Conservation (phyloP, 2,888 invertebrate genomes). For the Malthinus flaveolus region DNA sequence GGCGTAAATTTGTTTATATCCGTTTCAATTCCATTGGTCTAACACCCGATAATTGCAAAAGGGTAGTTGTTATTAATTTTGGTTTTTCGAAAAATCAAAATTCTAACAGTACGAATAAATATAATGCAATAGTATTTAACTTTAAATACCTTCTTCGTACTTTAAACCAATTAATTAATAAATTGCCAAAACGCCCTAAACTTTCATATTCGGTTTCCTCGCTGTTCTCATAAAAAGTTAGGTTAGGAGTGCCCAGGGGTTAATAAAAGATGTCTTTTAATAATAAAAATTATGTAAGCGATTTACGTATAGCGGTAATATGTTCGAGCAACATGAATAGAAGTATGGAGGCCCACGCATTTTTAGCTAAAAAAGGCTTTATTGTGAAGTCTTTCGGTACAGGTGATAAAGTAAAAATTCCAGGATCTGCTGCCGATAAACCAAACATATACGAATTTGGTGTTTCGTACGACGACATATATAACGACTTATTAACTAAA, state of each 20-base stretch:
- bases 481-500: slow-evolving; percentile 86
- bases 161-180: no score
- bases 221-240: not conserved
- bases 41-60: no score
- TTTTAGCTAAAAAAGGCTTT: slow-evolving; percentile 95
- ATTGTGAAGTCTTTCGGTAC: slow-evolving; percentile 93
- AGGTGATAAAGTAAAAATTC: slow-evolving; percentile 94
- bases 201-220: no score
- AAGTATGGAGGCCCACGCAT: slow-evolving; percentile 99
- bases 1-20: no score
- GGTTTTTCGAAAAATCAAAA: no score
- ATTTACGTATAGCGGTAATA: slow-evolving; percentile 87
- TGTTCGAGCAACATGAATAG: slow-evolving; percentile 99
- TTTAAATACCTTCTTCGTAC: no score
- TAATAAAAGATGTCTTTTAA: slow-evolving; percentile 12
- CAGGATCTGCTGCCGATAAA: slow-evolving; percentile 89
- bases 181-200: no score
- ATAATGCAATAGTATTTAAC: no score
- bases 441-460: slow-evolving; percentile 98
- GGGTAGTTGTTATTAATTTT: no score
- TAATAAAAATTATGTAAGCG: slow-evolving; percentile 41
- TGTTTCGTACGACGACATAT: slow-evolving; percentile 93
- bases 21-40: no score
- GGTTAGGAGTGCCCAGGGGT: not conserved
- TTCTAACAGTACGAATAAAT: no score